Conservation (phyloP, 2,797 vertebrate genomes). For the Notolepis coatsorum region DNA sequence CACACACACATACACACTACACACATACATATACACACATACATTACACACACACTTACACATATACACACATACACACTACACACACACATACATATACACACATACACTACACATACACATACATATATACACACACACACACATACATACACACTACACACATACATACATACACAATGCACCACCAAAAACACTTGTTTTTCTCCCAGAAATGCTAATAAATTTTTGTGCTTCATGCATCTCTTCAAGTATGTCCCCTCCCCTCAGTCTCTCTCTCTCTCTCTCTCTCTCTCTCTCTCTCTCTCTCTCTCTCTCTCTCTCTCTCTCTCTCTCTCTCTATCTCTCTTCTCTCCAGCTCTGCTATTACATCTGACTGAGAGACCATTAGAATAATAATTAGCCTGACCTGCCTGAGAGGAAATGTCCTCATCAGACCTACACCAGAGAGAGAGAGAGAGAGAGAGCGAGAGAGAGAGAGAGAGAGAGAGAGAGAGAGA, state of each 20-base stretch:
- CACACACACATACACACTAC: slow-evolving; percentile 27
- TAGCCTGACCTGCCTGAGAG: slow-evolving; percentile 82
- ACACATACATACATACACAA: slow-evolving; percentile 21
- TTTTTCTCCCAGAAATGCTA: slow-evolving; percentile 70
- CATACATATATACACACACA: slow-evolving; percentile 8
- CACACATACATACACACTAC: slow-evolving; percentile 14
- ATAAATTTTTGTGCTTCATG: slow-evolving; percentile 73
- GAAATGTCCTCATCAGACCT: slow-evolving; percentile 69
- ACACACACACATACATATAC: slow-evolving; percentile 32
- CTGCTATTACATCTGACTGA: slow-evolving; percentile 85
- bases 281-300: neutral
- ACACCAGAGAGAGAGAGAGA: slow-evolving; percentile 29
- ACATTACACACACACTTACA: slow-evolving; percentile 22
- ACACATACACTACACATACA: slow-evolving; percentile 11
- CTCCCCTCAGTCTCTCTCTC: slow-evolving; percentile 31
- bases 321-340: slow-evolving; percentile 19
- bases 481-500: no score
- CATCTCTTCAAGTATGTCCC: slow-evolving; percentile 35
- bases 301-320: neutral
- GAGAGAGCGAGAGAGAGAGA: no score
- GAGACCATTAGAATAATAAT: slow-evolving; percentile 88
- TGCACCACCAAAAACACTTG: slow-evolving; percentile 41
- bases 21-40: slow-evolving; percentile 33
- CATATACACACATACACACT: slow-evolving; percentile 12
- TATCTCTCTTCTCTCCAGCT: slow-evolving; percentile 53